A percentile compares a stretch with the other conserved stretches of the same genome.
These are phyloP conservation scores for Tarsius wallacei DNA, from an alignment of 2,797 vertebrate species.

Conservation along the genomic window DNA sequence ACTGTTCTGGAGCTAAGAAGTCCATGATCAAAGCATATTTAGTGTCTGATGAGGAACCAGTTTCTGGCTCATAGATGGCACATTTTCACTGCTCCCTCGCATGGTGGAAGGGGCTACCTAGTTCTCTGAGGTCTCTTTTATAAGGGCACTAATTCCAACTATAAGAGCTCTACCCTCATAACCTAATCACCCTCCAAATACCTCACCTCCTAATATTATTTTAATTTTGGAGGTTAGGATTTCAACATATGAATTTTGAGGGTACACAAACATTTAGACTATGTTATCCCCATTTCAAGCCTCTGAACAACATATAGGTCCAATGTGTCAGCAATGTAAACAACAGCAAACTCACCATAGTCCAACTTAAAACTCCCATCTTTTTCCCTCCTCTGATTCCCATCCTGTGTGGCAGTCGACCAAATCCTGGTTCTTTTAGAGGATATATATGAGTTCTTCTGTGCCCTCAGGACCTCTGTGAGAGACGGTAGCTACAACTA, in stretches of 20 bases:
- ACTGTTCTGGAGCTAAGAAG: neutral
- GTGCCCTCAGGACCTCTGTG: neutral
- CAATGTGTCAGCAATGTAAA: neutral
- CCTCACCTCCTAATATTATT: neutral
- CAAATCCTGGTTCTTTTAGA: neutral
- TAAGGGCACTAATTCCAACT: too few species aligned
- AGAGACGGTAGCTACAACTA: neutral
- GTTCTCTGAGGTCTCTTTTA: neutral
- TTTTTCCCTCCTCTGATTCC: too few species aligned
- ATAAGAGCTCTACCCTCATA: neutral
- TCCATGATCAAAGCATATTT: neutral
- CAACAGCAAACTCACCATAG: neutral
- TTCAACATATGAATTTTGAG: neutral
- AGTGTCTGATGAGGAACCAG: neutral
- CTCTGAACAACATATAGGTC: neutral
- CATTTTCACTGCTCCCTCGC: neutral
- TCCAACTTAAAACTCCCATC: neutral
- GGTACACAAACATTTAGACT: neutral
- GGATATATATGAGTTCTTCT: neutral
- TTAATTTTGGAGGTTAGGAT: neutral
- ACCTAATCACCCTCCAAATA: neutral
- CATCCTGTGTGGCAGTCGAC: neutral
- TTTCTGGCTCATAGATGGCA: neutral
- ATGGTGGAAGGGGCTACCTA: neutral
- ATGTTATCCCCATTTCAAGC: neutral